phyloP scores from a whole-genome alignment of 2,113 vertebrate species.

The Typhlomys cinereus region DNA sequence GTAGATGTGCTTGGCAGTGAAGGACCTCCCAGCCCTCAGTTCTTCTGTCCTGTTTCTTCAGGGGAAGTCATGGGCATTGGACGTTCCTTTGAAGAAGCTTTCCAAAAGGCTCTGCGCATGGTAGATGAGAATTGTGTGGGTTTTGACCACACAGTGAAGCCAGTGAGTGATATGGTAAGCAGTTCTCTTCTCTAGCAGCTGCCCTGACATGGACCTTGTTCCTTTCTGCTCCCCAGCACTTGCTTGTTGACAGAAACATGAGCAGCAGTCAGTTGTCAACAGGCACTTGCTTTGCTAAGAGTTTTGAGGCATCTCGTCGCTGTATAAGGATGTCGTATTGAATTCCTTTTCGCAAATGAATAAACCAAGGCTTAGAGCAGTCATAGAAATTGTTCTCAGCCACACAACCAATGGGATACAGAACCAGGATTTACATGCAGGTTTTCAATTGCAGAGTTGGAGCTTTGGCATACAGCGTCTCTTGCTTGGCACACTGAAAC shows the following conservation, averaged over 20 bases:
- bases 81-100: slow-evolving; percentile 96
- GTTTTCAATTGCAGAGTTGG: neutral
- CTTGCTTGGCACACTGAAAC: neutral
- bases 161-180: slow-evolving; percentile 90
- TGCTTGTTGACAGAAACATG: neutral
- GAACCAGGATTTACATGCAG: neutral
- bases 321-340: neutral
- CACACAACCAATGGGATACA: neutral
- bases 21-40: neutral
- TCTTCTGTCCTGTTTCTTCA: slow-evolving; percentile 60
- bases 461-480: neutral
- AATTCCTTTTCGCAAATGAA: neutral
- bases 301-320: neutral
- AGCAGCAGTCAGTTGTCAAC: no score
- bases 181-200: neutral
- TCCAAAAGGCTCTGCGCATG: slow-evolving; percentile 98
- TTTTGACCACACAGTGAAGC: slow-evolving; percentile 95
- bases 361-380: neutral
- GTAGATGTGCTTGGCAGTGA: neutral
- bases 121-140: slow-evolving; percentile 98
- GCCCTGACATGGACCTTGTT: neutral
- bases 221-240: neutral
- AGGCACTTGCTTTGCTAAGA: neutral
- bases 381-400: neutral
- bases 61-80: slow-evolving; percentile 99